Conservation (phyloP, 30 jellyfish, hydroid and myxozoan species). For the Turritopsis dohrnii region DNA sequence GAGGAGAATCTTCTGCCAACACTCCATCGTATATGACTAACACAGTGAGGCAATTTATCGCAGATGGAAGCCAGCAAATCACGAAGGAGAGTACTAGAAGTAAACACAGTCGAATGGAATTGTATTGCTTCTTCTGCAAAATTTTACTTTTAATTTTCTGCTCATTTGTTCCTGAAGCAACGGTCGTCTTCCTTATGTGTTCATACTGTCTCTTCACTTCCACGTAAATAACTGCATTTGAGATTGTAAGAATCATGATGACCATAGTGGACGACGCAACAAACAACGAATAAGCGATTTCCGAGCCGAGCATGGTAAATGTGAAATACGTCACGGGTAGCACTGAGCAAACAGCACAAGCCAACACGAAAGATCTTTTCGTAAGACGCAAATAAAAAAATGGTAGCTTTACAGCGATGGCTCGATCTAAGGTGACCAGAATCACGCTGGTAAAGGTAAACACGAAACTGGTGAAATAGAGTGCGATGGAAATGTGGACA, state of each 20-base stretch:
- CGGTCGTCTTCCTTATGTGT: background rate
- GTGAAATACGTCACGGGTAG: background rate
- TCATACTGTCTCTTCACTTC: background rate
- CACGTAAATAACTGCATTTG: background rate
- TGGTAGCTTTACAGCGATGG: background rate
- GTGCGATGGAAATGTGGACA: background rate
- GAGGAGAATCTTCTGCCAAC: background rate
- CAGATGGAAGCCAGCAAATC: conserved; percentile 1
- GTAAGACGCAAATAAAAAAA: background rate
- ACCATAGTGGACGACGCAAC: background rate
- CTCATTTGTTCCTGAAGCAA: background rate
- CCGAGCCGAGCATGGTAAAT: background rate
- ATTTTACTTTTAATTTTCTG: background rate
- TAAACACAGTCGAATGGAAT: background rate
- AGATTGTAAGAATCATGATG: background rate
- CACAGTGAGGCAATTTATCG: background rate
- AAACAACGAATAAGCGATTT: background rate
- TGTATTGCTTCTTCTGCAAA: background rate
- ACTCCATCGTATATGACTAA: background rate
- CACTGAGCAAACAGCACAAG: background rate
- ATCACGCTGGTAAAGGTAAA: background rate
- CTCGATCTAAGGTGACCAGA: conserved; percentile 1
- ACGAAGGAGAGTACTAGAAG: background rate
- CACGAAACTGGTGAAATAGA: background rate
- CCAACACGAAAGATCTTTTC: background rate